Percentiles rank a stretch among this genome's conserved stretches.
phyloP scores from a whole-genome alignment of 2,113 vertebrate genomes.

The Oryzias celebensis region DNA sequence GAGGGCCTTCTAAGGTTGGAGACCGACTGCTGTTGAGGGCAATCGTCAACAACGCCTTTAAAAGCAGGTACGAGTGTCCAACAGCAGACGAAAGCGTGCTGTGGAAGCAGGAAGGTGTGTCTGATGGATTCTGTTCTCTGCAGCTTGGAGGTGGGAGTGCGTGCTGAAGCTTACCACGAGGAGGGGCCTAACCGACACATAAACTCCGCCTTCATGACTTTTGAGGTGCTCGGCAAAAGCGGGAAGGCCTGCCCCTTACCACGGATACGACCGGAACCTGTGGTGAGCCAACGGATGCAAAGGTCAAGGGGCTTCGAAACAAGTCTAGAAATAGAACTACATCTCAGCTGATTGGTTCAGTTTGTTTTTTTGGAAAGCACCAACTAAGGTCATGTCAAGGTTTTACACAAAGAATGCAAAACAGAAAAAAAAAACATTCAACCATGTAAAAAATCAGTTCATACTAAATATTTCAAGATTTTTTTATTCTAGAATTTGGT shows the following conservation, averaged over 20 bases:
- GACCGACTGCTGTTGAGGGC: conserved; percentile 89
- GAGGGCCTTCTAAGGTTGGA: conserved; percentile 90
- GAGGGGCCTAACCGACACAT: conserved; percentile 83
- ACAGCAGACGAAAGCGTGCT: no score
- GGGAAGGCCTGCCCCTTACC: conserved; percentile 79
- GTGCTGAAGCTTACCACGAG: conserved; percentile 86
- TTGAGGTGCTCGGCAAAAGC: conserved; percentile 81
- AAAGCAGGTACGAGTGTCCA: conserved; percentile 77
- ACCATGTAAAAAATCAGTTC: no score
- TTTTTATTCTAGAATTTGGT: no score
- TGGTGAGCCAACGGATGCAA: conserved; percentile 69
- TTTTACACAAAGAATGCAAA: no score
- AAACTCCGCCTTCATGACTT: conserved; percentile 96
- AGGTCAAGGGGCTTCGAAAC: neutral
- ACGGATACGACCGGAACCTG: conserved; percentile 81
- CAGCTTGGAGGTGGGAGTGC: conserved; percentile 95
- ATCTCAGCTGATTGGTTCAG: no score
- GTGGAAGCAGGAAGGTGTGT: no score
- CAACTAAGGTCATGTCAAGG: no score
- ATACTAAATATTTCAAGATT: no score
- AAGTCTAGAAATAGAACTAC: no score
- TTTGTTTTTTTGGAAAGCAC: no score
- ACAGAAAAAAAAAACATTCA: no score
- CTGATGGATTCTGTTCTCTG: neutral
- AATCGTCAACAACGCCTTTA: conserved; percentile 94